Evolutionary conservation across 92 coral and sea anemone genomes (phyloP), one percentile per base, ranked within the genome.

Genomic region (Porites cylindrica): DNA sequence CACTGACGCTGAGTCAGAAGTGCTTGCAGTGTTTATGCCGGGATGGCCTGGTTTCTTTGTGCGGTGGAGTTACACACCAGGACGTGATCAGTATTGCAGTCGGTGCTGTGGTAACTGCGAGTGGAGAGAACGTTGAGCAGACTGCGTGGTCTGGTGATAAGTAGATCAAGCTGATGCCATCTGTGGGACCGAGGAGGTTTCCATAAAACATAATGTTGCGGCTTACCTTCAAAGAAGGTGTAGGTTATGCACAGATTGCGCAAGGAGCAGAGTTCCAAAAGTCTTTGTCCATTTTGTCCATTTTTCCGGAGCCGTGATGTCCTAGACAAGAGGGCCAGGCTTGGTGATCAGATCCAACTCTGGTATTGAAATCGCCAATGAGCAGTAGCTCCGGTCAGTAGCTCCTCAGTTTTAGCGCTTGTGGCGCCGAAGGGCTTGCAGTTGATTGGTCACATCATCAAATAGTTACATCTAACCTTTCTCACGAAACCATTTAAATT

Each of bases 221-320:
- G 68, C 14, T 16, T 63, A 0, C 19, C 32, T 29, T 29, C 32
- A 29, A 29, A 29, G 32, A 63, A 63, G 19, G 68, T 63, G 68
- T 63, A 14, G 68, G 1, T 63, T 6, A 63, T 63, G n/a, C 75
- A 63, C 77, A 88, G 81, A 29, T 80, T 66, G 65, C 59, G 80
- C 58, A 66, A 76, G 71, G 64, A 69, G 83, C 72, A 70, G 76
- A 71, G 61, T 74, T 90, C 82, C 86, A 90, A 72, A 74, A 29
- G 32, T 29, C 32, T 29, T 29, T 1, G 32, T 29, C 32, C 32
- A 29, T 29, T 29, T 29, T 29, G 32, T 29, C 1, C 32, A 29
- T 26, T 26, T 26, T 26, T 26, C 29, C 29, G 29, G 29, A 26
- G 29, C 29, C 29, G 29, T 26, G 29, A 26, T 26, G 29, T 26